These are phyloP conservation scores for Drosophila histrio DNA, from an alignment of 2,888 invertebrate species.

Conservation along the genomic window DNA sequence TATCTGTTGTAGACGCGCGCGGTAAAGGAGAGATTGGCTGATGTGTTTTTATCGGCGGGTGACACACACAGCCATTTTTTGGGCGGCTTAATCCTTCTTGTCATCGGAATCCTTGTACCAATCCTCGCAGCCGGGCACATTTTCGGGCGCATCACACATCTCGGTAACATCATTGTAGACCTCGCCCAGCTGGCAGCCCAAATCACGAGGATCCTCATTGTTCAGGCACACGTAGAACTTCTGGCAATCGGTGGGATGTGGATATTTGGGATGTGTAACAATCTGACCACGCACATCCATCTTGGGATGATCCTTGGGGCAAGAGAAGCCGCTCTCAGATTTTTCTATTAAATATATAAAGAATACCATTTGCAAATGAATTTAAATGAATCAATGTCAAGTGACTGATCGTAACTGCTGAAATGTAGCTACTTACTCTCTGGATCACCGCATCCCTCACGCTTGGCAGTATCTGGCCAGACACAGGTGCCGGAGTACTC, in stretches of 20 bases:
- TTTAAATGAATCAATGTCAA: background rate
- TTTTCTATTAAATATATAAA: conserved; percentile 85
- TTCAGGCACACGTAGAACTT: conserved; percentile 96
- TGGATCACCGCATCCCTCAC: conserved; percentile 88
- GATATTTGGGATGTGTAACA: conserved; percentile 93
- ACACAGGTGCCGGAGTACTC: conserved; percentile 95
- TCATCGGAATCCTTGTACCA: conserved; percentile 95
- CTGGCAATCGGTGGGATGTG: conserved; percentile 95
- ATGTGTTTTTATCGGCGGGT: conserved; percentile 43
- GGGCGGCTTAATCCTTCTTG: conserved; percentile 81
- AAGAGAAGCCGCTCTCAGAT: conserved; percentile 93
- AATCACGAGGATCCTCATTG: conserved; percentile 93
- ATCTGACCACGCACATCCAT: conserved; percentile 89
- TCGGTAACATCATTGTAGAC: conserved; percentile 95
- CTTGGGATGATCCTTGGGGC: conserved; percentile 88
- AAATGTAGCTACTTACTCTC: conserved; percentile 84
- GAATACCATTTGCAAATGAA: no score
- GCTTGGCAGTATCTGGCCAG: conserved; percentile 92
- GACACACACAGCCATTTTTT: conserved; percentile 13
- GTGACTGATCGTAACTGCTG: background rate
- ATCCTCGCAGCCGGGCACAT: conserved; percentile 95
- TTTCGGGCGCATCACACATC: conserved; percentile 95
- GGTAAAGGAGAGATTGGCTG: conserved; percentile 9
- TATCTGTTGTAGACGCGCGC: conserved; percentile 48
- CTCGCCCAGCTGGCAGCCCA: conserved; percentile 93